These are phyloP conservation scores for Phyto melanocephala DNA, from an alignment of 2,888 invertebrate species.

Conservation along the genomic window DNA sequence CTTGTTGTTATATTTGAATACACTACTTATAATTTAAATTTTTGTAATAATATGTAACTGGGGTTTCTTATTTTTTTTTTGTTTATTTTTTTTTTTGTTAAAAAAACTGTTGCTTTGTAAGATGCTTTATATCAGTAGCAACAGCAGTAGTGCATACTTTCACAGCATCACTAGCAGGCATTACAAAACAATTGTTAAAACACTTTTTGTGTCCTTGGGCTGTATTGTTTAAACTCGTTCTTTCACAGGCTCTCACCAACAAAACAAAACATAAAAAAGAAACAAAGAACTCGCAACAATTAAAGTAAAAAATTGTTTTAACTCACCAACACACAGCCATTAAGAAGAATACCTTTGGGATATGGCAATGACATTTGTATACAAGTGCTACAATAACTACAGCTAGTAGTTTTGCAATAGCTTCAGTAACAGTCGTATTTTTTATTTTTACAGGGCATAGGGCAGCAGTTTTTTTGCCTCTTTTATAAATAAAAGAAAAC, in stretches of 20 bases:
- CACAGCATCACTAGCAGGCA: neutral
- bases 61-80: too few species aligned
- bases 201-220: neutral
- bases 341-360: neutral
- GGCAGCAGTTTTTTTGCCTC: neutral
- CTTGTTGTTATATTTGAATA: too few species aligned
- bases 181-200: neutral
- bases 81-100: neutral
- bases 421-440: neutral
- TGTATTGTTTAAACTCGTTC: constrained; percentile 11
- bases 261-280: neutral
- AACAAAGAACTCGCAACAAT: neutral
- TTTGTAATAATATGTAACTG: too few species aligned
- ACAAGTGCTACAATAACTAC: constrained; percentile 3
- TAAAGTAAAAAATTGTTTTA: neutral
- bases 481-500: neutral
- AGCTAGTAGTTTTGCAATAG: neutral
- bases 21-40: too few species aligned
- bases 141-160: neutral
- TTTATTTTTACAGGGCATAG: neutral
- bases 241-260: neutral
- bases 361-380: constrained; percentile 26
- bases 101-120: constrained; percentile 2
- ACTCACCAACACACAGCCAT: neutral
- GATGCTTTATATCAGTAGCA: neutral